A percentile compares a stretch with the other conserved stretches of the same genome.
Evolutionary conservation across 92 coral and sea anemone genomes (phyloP).

Genomic region (Nematostella vectensis): DNA sequence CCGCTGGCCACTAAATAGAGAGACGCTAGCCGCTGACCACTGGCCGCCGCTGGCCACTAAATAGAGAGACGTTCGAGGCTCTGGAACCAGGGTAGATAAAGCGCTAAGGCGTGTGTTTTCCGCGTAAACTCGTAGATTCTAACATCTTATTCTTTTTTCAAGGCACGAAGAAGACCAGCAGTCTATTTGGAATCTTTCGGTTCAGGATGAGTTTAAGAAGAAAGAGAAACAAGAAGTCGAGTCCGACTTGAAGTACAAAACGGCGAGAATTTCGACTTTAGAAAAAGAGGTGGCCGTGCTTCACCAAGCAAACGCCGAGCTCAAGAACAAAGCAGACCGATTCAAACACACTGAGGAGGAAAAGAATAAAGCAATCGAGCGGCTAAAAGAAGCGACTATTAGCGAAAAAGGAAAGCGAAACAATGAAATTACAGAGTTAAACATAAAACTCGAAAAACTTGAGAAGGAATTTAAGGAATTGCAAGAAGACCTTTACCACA

Average conservation of each 20-base stretch:
- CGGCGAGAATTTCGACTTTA: background rate
- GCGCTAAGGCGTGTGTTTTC: no score
- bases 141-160: background rate
- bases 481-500: background rate
- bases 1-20: no score
- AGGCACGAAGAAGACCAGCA: conserved; percentile 1
- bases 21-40: no score
- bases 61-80: no score
- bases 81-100: no score
- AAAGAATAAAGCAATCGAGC: background rate
- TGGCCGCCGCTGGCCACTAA: no score
- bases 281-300: background rate
- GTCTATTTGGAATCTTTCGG: background rate
- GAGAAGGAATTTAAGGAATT: background rate
- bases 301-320: background rate
- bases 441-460: background rate
- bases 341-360: background rate
- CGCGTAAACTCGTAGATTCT: no score
- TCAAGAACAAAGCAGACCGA: background rate
- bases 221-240: conserved; percentile 1
- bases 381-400: background rate
- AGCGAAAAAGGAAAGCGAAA: background rate
- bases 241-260: background rate
- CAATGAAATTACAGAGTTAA: background rate
- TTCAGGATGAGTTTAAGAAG: background rate